Conservation (phyloP, 1,140 invertebrate species). For the Rhopalosiphum maidis region DNA sequence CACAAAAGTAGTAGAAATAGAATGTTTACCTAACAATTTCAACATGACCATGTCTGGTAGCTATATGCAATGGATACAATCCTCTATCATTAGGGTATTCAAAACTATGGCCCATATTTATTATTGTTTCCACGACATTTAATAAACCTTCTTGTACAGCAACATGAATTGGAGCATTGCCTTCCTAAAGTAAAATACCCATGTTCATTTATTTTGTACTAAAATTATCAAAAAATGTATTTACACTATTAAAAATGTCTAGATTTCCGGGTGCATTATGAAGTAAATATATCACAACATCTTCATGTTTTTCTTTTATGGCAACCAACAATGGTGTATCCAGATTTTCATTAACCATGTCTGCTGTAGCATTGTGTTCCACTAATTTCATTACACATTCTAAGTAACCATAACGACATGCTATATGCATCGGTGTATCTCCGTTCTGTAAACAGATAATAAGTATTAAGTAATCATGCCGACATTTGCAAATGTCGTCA, state of each 20-base stretch:
- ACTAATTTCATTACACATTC: slow-evolving; percentile 49
- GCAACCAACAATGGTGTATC: slow-evolving; percentile 30
- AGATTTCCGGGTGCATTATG: slow-evolving; percentile 33
- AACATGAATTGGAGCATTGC: slow-evolving; percentile 52
- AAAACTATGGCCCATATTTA: slow-evolving; percentile 29
- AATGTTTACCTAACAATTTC: slow-evolving; percentile 59
- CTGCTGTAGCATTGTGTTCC: background rate
- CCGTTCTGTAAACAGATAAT: slow-evolving; percentile 16
- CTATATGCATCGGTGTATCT: slow-evolving; percentile 47
- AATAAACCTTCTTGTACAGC: slow-evolving; percentile 47
- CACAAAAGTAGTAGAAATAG: background rate
- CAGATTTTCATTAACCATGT: slow-evolving; percentile 15
- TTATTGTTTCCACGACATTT: slow-evolving; percentile 39
- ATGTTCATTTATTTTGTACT: background rate
- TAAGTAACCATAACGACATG: slow-evolving; percentile 31
- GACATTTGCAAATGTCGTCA: background rate
- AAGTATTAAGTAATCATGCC: background rate
- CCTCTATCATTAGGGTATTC: slow-evolving; percentile 44
- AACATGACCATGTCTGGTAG: slow-evolving; percentile 42
- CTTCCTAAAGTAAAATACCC: slow-evolving; percentile 4
- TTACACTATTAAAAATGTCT: slow-evolving; percentile 37
- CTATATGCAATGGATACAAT: slow-evolving; percentile 52
- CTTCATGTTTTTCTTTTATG: slow-evolving; percentile 45
- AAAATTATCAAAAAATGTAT: background rate
- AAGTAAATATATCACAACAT: slow-evolving; percentile 37